Percentiles rank a stretch among this genome's conserved stretches.
Evolutionary conservation across 2,113 vertebrate genomes (phyloP).

Genomic region (Toxostoma redivivum): DNA sequence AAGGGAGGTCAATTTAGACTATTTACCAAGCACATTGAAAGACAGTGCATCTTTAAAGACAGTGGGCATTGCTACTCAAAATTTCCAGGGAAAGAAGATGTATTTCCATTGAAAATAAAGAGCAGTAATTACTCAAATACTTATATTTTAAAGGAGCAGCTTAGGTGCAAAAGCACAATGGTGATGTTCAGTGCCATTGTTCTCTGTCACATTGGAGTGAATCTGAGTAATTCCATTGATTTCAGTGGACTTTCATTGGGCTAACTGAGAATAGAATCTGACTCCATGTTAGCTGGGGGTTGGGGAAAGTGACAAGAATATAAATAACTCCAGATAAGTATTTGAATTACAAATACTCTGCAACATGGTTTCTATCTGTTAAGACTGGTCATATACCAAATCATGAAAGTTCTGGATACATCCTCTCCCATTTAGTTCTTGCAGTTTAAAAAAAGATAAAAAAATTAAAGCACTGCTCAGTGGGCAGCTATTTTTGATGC

Average conservation of each 20-base stretch:
- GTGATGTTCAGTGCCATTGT: not conserved
- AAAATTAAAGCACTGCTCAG: not conserved
- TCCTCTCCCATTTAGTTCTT: not conserved
- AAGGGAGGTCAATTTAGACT: conserved; percentile 30
- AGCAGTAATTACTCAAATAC: not conserved
- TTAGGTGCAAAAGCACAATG: conserved; percentile 19
- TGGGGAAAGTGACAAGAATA: conserved; percentile 7
- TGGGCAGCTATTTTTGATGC: not conserved
- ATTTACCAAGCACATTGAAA: not conserved
- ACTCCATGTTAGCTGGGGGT: not conserved
- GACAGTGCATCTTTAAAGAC: not conserved
- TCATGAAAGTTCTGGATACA: not conserved
- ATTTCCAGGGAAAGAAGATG: not conserved
- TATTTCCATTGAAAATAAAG: not conserved
- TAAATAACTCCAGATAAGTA: conserved; percentile 27
- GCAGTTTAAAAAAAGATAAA: not conserved
- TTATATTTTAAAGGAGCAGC: not conserved
- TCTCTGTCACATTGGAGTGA: not conserved
- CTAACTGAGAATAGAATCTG: conserved; percentile 45
- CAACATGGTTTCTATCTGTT: not conserved
- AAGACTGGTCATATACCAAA: not conserved
- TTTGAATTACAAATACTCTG: conserved; percentile 12
- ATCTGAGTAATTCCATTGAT: conserved; percentile 41
- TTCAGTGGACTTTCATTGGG: conserved; percentile 36
- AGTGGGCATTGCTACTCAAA: not conserved